These are phyloP conservation scores for Petrocephalus schoutedeni DNA, from an alignment of 2,797 vertebrate species.

Conservation along the genomic window DNA sequence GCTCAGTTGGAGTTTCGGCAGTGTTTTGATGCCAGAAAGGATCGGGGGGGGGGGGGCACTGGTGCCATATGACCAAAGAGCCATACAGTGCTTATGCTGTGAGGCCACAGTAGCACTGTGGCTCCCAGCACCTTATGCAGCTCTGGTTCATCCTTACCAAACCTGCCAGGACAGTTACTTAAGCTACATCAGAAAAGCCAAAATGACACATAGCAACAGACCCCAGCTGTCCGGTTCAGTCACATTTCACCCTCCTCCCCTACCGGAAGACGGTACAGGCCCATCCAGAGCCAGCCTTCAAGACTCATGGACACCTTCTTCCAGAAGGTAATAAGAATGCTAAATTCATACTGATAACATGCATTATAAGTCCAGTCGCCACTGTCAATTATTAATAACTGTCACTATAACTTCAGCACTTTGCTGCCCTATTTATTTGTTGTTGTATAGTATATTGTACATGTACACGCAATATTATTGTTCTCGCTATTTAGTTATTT, in stretches of 20 bases:
- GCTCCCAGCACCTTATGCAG: not conserved
- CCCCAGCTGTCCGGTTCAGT: not conserved
- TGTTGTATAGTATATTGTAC: not conserved
- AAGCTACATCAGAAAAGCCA: not conserved
- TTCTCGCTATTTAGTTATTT: not conserved
- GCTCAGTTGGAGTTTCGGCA: not conserved
- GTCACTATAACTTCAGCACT: not conserved
- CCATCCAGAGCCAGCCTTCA: not conserved
- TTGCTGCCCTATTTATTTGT: not conserved
- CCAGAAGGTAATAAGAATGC: not conserved
- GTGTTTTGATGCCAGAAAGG: slow-evolving; percentile 1
- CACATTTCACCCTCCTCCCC: not conserved
- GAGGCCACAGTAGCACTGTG: not conserved
- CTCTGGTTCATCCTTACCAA: not conserved
- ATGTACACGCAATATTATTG: not conserved
- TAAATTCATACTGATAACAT: not conserved
- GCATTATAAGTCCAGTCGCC: not conserved
- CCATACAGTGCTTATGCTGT: not conserved
- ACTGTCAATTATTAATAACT: not conserved
- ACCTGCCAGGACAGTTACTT: not conserved
- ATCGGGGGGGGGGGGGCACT: not conserved
- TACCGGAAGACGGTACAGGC: not conserved
- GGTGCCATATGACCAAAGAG: not conserved
- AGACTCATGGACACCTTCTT: not conserved
- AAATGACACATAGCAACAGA: not conserved